Percentiles rank a stretch among this genome's conserved stretches.
phyloP scores from a whole-genome alignment of 2,888 invertebrate species.

The Sericinus montela region DNA sequence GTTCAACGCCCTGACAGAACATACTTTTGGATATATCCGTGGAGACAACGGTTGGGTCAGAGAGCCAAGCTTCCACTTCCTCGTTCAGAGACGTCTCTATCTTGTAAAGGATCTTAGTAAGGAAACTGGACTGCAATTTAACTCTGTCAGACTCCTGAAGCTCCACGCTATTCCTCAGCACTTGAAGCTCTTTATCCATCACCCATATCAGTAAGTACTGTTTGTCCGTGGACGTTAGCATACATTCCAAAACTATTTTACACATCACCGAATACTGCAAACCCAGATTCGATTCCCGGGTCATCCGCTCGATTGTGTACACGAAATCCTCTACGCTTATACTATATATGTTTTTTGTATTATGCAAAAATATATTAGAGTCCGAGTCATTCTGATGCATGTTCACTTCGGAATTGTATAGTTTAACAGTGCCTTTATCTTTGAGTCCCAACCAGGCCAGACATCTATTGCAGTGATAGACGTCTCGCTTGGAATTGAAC shows the following conservation, averaged over 20 bases:
- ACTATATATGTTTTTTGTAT: conserved; percentile 33
- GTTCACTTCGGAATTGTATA: conserved; percentile 80
- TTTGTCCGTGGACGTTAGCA: conserved; percentile 52
- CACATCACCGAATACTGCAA: conserved; percentile 72
- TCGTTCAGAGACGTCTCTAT: conserved; percentile 61
- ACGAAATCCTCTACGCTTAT: conserved; percentile 72
- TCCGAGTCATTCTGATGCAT: conserved; percentile 46
- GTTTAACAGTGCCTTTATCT: conserved; percentile 58
- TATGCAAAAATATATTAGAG: conserved; percentile 45
- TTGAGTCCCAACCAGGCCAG: conserved; percentile 78
- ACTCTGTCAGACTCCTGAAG: conserved; percentile 44
- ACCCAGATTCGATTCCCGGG: conserved; percentile 69
- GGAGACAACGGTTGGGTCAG: conserved; percentile 70
- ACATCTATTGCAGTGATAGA: conserved; percentile 79
- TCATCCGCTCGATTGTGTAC: conserved; percentile 68
- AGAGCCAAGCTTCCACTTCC: conserved; percentile 71
- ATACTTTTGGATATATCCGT: conserved; percentile 80
- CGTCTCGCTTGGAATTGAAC: conserved; percentile 61
- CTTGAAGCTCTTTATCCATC: conserved; percentile 79
- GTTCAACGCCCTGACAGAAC: conserved; percentile 73
- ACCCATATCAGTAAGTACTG: conserved; percentile 81
- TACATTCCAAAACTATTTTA: conserved; percentile 76
- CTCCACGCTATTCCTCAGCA: conserved; percentile 52
- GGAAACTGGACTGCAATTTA: conserved; percentile 59
- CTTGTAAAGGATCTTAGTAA: conserved; percentile 80